Percentiles rank a stretch among this genome's conserved stretches.
These are phyloP conservation scores for Chunga burmeisteri DNA, from an alignment of 2,113 vertebrate species.

Conservation along the genomic window DNA sequence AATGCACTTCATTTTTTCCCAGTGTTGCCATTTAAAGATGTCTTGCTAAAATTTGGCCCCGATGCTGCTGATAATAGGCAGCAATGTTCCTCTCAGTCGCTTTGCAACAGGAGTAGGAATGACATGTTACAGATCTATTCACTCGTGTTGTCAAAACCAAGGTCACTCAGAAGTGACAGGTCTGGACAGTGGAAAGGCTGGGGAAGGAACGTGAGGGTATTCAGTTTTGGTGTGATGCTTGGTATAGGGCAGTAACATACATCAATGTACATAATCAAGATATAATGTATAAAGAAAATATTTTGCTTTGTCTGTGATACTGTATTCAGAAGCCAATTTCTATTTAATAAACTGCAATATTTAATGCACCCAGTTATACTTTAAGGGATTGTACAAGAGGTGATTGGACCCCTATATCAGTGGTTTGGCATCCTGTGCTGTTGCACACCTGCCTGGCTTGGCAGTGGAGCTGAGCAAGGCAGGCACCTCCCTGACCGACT, in stretches of 20 bases:
- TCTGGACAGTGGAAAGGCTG: not conserved
- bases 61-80: not conserved
- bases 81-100: not conserved
- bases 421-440: not conserved
- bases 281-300: not conserved
- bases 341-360: not conserved
- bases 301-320: not conserved
- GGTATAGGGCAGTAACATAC: not conserved
- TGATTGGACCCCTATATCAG: not conserved
- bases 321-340: not conserved
- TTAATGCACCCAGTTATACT: not conserved
- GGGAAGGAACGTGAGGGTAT: not conserved
- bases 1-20: not conserved
- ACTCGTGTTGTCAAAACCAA: not conserved
- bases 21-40: not conserved
- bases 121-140: not conserved
- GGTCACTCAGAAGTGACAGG: not conserved
- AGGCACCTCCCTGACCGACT: rapidly evolving
- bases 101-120: not conserved
- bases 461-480: not conserved
- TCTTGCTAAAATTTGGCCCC: not conserved
- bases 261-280: not conserved
- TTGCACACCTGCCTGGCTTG: not conserved
- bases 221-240: not conserved
- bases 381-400: not conserved